Evolutionary conservation across 1,140 invertebrate species (phyloP).

Genomic region (Neodiprion fabricii): DNA sequence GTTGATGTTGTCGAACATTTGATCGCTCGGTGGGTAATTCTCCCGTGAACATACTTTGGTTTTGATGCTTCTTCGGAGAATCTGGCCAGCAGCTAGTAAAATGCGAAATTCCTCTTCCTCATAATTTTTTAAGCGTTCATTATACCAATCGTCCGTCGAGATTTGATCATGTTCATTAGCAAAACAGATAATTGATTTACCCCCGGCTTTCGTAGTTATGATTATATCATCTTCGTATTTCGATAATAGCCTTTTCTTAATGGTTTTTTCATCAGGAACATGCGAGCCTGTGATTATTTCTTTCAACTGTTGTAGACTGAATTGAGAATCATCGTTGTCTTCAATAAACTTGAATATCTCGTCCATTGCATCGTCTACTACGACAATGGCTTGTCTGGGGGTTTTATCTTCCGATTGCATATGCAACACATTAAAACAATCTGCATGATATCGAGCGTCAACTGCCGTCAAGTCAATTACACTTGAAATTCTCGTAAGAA

Average conservation of each 20-base stretch:
- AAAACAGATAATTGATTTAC: background rate
- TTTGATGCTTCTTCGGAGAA: background rate
- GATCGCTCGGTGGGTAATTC: conserved; percentile 20
- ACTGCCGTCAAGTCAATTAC: background rate
- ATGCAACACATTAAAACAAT: background rate
- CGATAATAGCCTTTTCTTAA: background rate
- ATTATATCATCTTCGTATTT: background rate
- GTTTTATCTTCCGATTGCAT: conserved; percentile 28
- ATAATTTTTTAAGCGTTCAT: background rate
- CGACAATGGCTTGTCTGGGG: conserved; percentile 39
- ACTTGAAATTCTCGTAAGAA: conserved; percentile 1
- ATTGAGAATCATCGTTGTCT: conserved; percentile 43
- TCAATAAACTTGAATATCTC: conserved; percentile 48
- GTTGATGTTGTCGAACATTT: conserved; percentile 21
- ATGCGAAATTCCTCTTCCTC: background rate
- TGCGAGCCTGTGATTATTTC: background rate
- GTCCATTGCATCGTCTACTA: conserved; percentile 42
- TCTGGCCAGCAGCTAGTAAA: background rate
- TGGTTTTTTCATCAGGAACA: background rate
- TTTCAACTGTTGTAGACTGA: conserved; percentile 17
- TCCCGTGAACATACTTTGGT: conserved; percentile 9
- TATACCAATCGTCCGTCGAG: conserved; percentile 18
- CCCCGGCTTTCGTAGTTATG: background rate
- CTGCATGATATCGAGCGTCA: background rate
- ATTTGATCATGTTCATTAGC: conserved; percentile 18